Evolutionary conservation across 2,113 vertebrate genomes (phyloP).

Genomic region (Antidorcas marsupialis): DNA sequence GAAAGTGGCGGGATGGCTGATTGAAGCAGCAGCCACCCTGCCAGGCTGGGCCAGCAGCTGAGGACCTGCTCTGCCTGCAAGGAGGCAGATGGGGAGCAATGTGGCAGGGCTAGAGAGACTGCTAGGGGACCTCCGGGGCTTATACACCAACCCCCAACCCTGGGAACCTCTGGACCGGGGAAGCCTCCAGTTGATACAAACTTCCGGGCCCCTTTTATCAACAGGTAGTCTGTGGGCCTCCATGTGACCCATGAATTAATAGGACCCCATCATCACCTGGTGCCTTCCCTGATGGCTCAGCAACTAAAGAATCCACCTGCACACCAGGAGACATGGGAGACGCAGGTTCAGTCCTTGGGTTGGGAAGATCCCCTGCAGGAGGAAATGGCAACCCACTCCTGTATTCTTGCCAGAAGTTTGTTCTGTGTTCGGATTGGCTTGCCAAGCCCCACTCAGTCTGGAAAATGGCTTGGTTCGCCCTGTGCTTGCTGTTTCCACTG

Average conservation of each 20-base stretch:
- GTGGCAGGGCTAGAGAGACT: neutral
- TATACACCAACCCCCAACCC: neutral
- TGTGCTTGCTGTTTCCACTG: neutral
- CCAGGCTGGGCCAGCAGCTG: constrained; percentile 55
- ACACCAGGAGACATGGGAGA: neutral
- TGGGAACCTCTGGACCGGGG: neutral
- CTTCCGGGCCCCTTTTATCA: neutral
- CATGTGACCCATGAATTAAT: neutral
- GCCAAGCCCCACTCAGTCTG: neutral
- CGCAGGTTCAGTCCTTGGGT: neutral
- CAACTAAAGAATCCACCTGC: neutral
- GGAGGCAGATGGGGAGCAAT: constrained; percentile 49
- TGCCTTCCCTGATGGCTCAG: neutral
- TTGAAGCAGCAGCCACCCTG: constrained; percentile 39
- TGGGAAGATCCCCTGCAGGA: neutral
- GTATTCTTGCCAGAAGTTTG: neutral
- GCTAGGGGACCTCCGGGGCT: neutral
- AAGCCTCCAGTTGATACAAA: neutral
- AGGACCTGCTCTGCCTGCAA: neutral
- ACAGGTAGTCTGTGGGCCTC: neutral
- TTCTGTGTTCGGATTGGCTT: neutral
- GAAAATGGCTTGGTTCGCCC: constrained; percentile 11
- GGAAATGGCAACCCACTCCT: neutral
- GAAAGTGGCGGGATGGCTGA: constrained; percentile 33
- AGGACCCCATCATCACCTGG: neutral